Evolutionary conservation across 1,140 invertebrate genomes (phyloP).

Genomic region (Zophobas morio): DNA sequence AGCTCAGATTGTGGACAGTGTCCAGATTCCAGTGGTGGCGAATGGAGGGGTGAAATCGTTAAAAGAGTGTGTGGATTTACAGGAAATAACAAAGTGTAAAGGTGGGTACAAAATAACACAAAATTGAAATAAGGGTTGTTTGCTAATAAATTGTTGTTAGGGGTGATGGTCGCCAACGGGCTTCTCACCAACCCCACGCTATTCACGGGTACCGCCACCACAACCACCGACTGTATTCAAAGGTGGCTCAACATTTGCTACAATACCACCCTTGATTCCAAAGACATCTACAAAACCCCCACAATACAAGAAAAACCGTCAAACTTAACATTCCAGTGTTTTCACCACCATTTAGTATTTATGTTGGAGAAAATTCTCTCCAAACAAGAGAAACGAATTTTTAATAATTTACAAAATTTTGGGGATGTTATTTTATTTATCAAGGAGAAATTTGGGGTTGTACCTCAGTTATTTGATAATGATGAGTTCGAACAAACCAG

Average conservation of each 20-base stretch:
- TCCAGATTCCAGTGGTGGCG: constrained; percentile 88
- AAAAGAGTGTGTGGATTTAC: constrained; percentile 78
- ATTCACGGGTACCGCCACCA: constrained; percentile 79
- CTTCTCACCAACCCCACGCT: constrained; percentile 93
- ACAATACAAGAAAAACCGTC: constrained; percentile 66
- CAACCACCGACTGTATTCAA: constrained; percentile 84
- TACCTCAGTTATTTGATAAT: constrained; percentile 66
- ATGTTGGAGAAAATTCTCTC: constrained; percentile 90
- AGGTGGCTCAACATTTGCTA: constrained; percentile 87
- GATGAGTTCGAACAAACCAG: constrained; percentile 61
- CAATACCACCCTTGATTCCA: constrained; percentile 58
- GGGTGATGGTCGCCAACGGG: constrained; percentile 91
- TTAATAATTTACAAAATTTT: constrained; percentile 84
- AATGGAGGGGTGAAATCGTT: constrained; percentile 91
- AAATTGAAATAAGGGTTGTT: constrained; percentile 7
- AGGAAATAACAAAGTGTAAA: constrained; percentile 79
- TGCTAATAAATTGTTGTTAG: constrained; percentile 65
- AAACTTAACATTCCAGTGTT: constrained; percentile 81
- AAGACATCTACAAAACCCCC: neutral
- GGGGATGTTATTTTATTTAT: constrained; percentile 82
- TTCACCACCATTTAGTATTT: constrained; percentile 95
- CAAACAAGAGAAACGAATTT: constrained; percentile 78
- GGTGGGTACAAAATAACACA: constrained; percentile 68
- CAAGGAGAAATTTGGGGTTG: constrained; percentile 70
- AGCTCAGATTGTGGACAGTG: constrained; percentile 78